Percentiles rank a stretch among this genome's conserved stretches.
Conservation (phyloP, 2,113 vertebrate genomes). For the Pipra filicauda region DNA sequence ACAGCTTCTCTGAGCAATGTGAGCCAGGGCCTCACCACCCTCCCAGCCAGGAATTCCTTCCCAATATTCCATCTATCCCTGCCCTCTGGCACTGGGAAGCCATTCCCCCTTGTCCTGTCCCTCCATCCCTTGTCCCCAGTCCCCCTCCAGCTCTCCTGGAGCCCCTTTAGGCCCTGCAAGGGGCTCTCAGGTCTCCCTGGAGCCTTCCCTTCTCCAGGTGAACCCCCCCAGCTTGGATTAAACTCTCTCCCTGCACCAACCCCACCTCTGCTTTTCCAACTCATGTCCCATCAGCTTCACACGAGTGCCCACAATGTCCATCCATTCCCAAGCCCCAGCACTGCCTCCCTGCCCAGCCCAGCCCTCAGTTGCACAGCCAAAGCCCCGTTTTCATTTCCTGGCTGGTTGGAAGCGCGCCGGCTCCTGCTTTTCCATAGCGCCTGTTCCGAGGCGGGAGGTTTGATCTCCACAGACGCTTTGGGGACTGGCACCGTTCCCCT, state of each 20-base stretch:
- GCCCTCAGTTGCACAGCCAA: neutral
- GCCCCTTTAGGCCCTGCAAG: neutral
- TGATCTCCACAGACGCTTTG: neutral
- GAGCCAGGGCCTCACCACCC: rapidly evolving
- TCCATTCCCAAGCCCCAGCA: neutral
- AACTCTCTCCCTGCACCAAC: neutral
- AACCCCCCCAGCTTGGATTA: neutral
- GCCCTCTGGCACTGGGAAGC: neutral
- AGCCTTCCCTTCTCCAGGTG: neutral
- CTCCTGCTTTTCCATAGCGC: neutral
- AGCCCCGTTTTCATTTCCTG: constrained; percentile 27
- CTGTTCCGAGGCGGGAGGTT: neutral
- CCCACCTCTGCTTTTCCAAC: neutral
- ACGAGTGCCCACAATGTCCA: rapidly evolving
- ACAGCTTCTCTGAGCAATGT: neutral
- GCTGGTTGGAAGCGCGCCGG: neutral
- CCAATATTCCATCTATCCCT: neutral
- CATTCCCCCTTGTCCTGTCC: neutral
- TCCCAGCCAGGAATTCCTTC: rapidly evolving
- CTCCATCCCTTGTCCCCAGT: neutral
- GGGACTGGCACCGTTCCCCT: neutral
- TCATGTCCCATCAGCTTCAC: neutral
- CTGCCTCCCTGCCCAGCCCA: neutral
- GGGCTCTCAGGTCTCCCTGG: neutral
- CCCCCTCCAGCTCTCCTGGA: neutral